Evolutionary conservation across 2,113 vertebrate species (phyloP), one percentile per base, ranked within the genome.

Genomic region (Pelodiscus sinensis): DNA sequence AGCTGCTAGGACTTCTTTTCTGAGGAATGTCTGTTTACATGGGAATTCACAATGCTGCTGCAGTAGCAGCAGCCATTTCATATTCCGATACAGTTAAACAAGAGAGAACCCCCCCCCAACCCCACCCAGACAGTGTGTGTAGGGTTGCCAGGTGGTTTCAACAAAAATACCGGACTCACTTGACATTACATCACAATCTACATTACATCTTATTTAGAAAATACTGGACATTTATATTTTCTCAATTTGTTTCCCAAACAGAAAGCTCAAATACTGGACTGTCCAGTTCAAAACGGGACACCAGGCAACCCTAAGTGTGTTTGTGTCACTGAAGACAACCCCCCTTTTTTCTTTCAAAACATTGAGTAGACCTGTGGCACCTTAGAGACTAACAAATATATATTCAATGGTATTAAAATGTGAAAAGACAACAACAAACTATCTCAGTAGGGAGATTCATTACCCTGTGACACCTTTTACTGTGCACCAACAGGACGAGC

Each of bases 1-100:
- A 85, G 92, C 94, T 95, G 57, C 90, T 87, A 52, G 79, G 35
- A 91, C 65, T 95, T 92, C 94, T 96, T 90, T 54, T 91, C 80
- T 87, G 84, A 91, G 89, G 81, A 79, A 7, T 54, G 82, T 84
- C 54, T 87, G 87, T 93, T 84, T 22, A 90, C 94, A 91, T 21
- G 84, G 93, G 86, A 91, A 89, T 80, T 94, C 90, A 91, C 2
- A 2, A 85, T 84, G 84, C 58, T 0, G 0, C 65, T 87, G 84
- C 96, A 85, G 86, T 92, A 93, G 89, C 94, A 95, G 94, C 92
- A 96, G 96, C 96, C 96, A 94, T 93, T 96, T 94, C 93, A 92
- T 80, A 94, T 96, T 96, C 91, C 35, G 84, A 89, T 92, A 92
- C 78, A 89, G 82, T 52, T 78, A 58, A 52, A 83, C 77, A 0